Conservation (phyloP, 1,140 invertebrate genomes). For the Drosophila orosa region DNA sequence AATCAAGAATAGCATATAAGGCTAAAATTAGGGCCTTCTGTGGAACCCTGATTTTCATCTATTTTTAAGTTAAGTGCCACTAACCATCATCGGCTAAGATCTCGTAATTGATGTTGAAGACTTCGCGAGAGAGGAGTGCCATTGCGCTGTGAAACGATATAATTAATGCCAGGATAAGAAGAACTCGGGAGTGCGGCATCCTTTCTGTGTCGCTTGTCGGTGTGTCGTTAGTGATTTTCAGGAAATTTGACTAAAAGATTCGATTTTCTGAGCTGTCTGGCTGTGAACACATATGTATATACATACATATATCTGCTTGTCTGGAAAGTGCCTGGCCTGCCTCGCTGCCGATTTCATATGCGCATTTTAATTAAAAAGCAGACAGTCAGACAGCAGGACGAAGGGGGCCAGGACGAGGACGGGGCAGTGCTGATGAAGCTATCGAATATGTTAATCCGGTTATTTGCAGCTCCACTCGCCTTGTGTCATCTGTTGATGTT, state of each 20-base stretch:
- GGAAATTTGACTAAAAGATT: conserved; percentile 65
- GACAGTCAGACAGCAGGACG: neutral
- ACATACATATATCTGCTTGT: neutral
- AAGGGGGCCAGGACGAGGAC: conserved; percentile 3
- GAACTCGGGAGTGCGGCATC: conserved; percentile 36
- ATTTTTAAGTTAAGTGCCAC: neutral
- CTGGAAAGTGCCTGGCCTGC: conserved; percentile 50
- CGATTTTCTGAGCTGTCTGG: conserved; percentile 57
- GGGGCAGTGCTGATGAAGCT: conserved; percentile 40
- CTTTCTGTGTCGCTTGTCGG: conserved; percentile 7
- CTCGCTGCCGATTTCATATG: conserved; percentile 55
- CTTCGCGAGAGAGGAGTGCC: no score
- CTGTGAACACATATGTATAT: neutral
- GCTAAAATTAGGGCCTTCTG: neutral
- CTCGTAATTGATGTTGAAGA: conserved; percentile 33
- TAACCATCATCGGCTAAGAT: conserved; percentile 33
- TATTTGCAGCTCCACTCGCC: conserved; percentile 52
- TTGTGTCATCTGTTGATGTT: conserved; percentile 46
- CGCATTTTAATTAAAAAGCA: conserved; percentile 72
- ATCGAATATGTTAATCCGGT: conserved; percentile 76
- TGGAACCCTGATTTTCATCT: neutral
- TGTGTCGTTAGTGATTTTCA: conserved; percentile 19
- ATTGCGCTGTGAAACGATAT: conserved; percentile 8
- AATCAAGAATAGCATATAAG: neutral
- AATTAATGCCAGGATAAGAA: conserved; percentile 19